These are phyloP conservation scores for Onychorhynchus coronatus DNA, from an alignment of 2,113 vertebrate species.

Conservation along the genomic window DNA sequence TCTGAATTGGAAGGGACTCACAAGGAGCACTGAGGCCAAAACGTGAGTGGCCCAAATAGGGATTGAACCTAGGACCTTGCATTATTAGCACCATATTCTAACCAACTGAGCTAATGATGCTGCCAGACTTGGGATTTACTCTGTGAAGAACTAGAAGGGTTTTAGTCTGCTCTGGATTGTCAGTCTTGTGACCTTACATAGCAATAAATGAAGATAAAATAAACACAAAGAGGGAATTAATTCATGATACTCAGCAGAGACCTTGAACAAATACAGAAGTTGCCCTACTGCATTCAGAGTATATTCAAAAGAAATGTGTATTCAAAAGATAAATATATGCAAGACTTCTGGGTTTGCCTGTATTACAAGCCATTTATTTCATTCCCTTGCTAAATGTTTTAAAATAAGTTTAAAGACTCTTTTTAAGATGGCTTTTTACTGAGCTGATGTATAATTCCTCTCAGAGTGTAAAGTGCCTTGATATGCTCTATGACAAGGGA, in stretches of 20 bases:
- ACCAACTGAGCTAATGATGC: background rate
- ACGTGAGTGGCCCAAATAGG: background rate
- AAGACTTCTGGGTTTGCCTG: background rate
- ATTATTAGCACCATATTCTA: background rate
- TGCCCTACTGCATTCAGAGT: background rate
- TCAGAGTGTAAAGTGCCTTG: background rate
- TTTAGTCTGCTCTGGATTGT: background rate
- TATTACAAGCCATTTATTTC: background rate
- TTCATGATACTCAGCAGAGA: background rate
- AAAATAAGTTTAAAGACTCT: slow-evolving; percentile 42
- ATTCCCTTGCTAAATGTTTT: slow-evolving; percentile 37
- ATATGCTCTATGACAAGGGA: slow-evolving; percentile 1
- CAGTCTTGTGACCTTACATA: background rate
- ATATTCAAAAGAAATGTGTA: background rate
- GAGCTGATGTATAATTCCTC: slow-evolving; percentile 15
- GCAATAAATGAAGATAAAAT: background rate
- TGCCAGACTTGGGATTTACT: background rate
- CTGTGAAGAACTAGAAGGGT: background rate
- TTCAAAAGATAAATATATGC: slow-evolving; percentile 25
- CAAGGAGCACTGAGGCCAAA: background rate
- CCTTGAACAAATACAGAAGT: background rate
- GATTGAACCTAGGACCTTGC: background rate
- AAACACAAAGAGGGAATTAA: background rate
- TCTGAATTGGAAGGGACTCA: background rate
- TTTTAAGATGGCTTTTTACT: slow-evolving; percentile 12